Evolutionary conservation across 2,113 vertebrate genomes (phyloP).

Genomic region (Scophthalmus maximus): DNA sequence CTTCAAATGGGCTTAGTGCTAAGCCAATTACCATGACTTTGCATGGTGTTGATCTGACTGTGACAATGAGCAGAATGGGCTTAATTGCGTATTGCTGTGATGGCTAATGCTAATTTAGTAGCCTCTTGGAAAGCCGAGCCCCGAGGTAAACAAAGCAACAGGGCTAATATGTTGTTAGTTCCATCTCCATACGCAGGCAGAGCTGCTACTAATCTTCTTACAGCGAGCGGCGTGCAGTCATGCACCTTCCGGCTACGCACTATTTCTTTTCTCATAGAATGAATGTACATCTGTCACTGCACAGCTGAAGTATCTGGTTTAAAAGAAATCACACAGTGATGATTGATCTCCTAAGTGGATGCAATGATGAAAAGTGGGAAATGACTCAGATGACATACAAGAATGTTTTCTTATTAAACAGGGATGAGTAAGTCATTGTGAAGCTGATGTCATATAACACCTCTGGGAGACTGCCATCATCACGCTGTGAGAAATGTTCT

Average conservation of each 20-base stretch:
- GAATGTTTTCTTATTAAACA: conserved; percentile 22
- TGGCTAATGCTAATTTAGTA: conserved; percentile 67
- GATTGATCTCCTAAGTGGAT: conserved; percentile 14
- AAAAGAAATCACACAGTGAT: conserved; percentile 31
- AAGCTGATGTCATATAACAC: conserved; percentile 7
- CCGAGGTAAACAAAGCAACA: conserved; percentile 65
- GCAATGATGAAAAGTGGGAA: conserved; percentile 30
- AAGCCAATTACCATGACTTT: conserved; percentile 76
- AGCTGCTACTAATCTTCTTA: conserved; percentile 43
- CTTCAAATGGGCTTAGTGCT: conserved; percentile 71
- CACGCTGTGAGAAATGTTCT: too few species aligned
- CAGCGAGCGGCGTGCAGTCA: conserved; percentile 21
- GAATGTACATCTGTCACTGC: conserved; percentile 35
- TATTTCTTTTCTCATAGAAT: conserved; percentile 11
- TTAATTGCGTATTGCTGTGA: conserved; percentile 65
- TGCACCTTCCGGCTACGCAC: conserved; percentile 34
- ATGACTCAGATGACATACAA: conserved; percentile 26
- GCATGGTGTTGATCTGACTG: conserved; percentile 66
- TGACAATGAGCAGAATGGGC: conserved; percentile 67
- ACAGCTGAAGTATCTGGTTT: conserved; percentile 16
- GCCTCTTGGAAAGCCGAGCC: conserved; percentile 59
- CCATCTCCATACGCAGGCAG: conserved; percentile 21
- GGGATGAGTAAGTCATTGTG: not conserved
- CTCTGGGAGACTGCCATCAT: not conserved
- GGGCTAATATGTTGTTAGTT: conserved; percentile 57